Base-by-base conservation (phyloP, 2,113 vertebrate species). In the Osmerus mordax region DNA sequence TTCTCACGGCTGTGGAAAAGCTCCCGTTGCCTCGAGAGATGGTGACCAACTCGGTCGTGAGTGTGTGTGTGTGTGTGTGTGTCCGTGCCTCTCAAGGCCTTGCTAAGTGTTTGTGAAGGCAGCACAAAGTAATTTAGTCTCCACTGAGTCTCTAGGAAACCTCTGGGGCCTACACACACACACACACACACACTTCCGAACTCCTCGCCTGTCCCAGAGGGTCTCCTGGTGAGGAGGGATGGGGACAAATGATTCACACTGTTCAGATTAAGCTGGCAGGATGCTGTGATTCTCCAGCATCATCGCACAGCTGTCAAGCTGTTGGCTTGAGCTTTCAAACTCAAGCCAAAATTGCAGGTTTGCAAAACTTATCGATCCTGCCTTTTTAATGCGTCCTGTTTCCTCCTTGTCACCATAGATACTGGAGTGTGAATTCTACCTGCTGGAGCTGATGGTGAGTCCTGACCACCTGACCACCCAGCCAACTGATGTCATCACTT, bases 351-450 rank as follows among this genome's bases (percentile, higher is more conserved):
- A 12, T 7, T 47, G 41, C 41, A 11, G 2, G 9, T 47, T 47
- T 47, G 41, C 41, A 9, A 47, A 47, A 47, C 41, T 1, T 47
- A 47, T 7, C 41, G 9, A 47, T 2, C 7, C 41, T 47, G 9
- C 1, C n/a, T 18, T 28, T 56, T 56, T 56, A 18, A 16, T 19
- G 15, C 4, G 8, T 21, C n/a, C 18, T 65, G 3, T 7, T 65
- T 65, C n/a, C 15, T 32, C 61, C 55, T 68, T 68, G 66, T 14
- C 19, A 53, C 21, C 15, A 67, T 91, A 99, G 96, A 95, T 99
- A 92, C 85, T 99, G 91, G 97, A 99, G 94, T 99, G 96, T 92
- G 97, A 99, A 92, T 99, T 99, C 91, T 99, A 99, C 90, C 93
- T 99, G 76, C 89, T 99, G 91, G 97, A 99, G 89, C 88, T 99